Evolutionary conservation across 2,888 invertebrate species (phyloP), one percentile per base, ranked within the genome.

Genomic region (Mesorhabditis sp.): DNA sequence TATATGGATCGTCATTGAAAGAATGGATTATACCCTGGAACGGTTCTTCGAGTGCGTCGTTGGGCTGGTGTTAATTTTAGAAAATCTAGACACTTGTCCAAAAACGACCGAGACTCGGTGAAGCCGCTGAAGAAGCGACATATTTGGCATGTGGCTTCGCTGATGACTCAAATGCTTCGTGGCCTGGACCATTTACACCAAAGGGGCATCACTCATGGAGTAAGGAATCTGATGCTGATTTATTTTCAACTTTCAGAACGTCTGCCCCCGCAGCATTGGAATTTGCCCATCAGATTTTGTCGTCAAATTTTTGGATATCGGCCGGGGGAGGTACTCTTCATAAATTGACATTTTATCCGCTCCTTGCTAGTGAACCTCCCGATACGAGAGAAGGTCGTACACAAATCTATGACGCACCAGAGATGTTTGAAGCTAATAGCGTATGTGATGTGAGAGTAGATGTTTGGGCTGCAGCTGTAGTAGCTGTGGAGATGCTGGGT

Each of bases 381-480:
- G n/a, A 50, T 50, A n/a, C 58, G n/a, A 50, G n/a, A n/a, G n/a
- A 13, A n/a, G 58, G n/a, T 50, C 58, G n/a, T n/a, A 13, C 58
- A 50, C 7, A 2, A 50, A 50, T 13, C n/a, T 10, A 13, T n/a
- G 58, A 50, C n/a, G n/a, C 58, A 50, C 58, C 58, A 50, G 7
- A 50, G 10, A 50, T 50, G 7, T 50, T 13, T 50, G 28, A 28
- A 28, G 28, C 28, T 28, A 28, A 28, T 28, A 28, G 28, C 28
- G 28, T 28, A 28, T 28, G 28, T 28, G 28, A 28, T 28, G 28
- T 28, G 28, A 28, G 28, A 10, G 58, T 50, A 10, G 58, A 50
- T 50, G n/a, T 50, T 50, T 50, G 58, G 58, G 58, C 58, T 13
- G 58, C 58, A n/a, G 58, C 58, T 50, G 7, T 50, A 50, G 58